Evolutionary conservation across 2,113 vertebrate genomes (phyloP).

Genomic region (Mastomys natalensis): DNA sequence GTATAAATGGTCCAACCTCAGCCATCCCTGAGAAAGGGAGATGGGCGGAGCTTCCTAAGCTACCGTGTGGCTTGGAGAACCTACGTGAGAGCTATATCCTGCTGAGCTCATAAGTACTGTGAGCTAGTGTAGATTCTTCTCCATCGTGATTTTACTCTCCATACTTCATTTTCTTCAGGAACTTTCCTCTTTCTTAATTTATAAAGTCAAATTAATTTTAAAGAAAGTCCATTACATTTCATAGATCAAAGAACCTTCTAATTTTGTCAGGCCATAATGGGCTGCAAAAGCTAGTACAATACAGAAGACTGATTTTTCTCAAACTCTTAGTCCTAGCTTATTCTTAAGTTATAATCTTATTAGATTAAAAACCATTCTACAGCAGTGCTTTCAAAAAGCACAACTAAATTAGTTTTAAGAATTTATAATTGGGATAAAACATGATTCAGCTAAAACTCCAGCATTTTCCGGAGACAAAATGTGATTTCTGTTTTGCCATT

Average conservation of each 20-base stretch:
- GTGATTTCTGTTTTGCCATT: conserved; percentile 56
- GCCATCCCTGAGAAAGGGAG: neutral
- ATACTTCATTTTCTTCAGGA: neutral
- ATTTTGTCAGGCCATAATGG: neutral
- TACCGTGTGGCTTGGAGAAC: neutral
- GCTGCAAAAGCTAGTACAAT: fast-evolving
- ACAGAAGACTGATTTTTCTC: neutral
- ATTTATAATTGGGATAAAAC: conserved; percentile 62
- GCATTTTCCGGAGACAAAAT: conserved; percentile 59
- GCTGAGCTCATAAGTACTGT: neutral
- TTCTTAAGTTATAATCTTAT: conserved; percentile 60
- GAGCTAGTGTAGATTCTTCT: neutral
- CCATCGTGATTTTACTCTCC: neutral
- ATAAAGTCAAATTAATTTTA: conserved; percentile 29
- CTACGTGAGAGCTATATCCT: neutral
- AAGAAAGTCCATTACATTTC: neutral
- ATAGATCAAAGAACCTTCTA: neutral
- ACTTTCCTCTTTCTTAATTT: conserved; percentile 16
- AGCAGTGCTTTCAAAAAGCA: conserved; percentile 65
- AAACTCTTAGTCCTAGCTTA: neutral
- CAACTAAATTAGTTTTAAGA: conserved; percentile 66
- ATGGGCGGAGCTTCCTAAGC: neutral
- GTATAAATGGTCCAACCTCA: neutral
- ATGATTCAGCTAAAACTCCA: conserved; percentile 44
- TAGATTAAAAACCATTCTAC: conserved; percentile 64